Conservation (phyloP, 2,888 invertebrate genomes). For the Acanthosepion lycidas region DNA sequence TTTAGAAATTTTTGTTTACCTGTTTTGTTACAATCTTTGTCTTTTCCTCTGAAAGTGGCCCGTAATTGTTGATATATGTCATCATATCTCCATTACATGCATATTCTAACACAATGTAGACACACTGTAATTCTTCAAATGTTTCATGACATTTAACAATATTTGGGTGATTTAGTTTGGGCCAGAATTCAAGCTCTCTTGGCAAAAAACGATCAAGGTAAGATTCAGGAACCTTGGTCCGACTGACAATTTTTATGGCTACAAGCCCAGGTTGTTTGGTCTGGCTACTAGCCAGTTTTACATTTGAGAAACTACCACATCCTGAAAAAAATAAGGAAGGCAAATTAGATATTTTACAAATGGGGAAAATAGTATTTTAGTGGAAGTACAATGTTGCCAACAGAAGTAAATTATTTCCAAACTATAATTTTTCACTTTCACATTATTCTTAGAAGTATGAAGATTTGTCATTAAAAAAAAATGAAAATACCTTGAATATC, state of each 20-base stretch:
- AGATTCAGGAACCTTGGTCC: neutral
- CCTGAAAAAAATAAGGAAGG: neutral
- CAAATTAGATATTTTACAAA: too few relatives aligned
- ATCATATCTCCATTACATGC: constrained; percentile 71
- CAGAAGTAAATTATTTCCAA: too few relatives aligned
- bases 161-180: constrained; percentile 22
- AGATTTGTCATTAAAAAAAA: too few relatives aligned
- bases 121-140: constrained; percentile 44
- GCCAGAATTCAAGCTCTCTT: constrained; percentile 38
- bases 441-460: too few relatives aligned
- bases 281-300: neutral
- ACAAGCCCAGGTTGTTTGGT: neutral
- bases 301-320: constrained; percentile 22
- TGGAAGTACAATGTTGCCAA: too few relatives aligned
- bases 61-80: constrained; percentile 68
- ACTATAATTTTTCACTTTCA: too few relatives aligned
- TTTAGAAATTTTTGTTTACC: neutral
- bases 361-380: too few relatives aligned
- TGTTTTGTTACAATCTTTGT: constrained; percentile 47
- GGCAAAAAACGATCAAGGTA: neutral
- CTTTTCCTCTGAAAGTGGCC: constrained; percentile 65
- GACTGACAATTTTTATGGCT: neutral
- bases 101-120: constrained; percentile 71
- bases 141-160: neutral
- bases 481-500: too few relatives aligned